phyloP scores from a whole-genome alignment of 1,140 invertebrate species.

The Plodia interpunctella region DNA sequence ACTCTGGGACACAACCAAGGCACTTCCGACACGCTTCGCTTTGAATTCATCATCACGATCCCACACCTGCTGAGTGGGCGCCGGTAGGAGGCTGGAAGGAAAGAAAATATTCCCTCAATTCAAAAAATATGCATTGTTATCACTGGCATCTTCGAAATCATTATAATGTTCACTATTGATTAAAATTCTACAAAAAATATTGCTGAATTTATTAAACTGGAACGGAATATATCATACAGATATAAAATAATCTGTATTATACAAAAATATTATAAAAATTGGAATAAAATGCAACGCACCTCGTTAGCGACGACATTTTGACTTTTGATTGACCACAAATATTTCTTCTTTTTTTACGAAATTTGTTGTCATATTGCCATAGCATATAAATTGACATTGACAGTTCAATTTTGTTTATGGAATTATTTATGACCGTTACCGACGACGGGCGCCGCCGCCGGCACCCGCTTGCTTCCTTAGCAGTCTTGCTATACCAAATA shows the following conservation, averaged over 20 bases:
- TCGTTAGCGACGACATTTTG: slow-evolving; percentile 69
- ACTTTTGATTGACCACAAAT: neutral
- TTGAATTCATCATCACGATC: slow-evolving; percentile 92
- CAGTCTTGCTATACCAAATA: too few relatives aligned
- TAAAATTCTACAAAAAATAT: neutral
- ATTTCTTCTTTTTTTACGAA: too few relatives aligned
- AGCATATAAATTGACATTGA: too few relatives aligned
- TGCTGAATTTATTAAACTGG: too few relatives aligned
- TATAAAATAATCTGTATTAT: slow-evolving; percentile 12
- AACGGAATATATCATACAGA: neutral
- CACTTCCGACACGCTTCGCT: slow-evolving; percentile 81
- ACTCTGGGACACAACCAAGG: slow-evolving; percentile 88
- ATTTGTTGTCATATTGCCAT: too few relatives aligned
- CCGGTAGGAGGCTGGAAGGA: slow-evolving; percentile 84
- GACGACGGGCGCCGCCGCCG: too few relatives aligned
- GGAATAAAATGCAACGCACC: slow-evolving; percentile 43
- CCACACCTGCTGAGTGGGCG: slow-evolving; percentile 90
- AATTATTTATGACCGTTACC: too few relatives aligned
- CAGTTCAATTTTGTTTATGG: too few relatives aligned
- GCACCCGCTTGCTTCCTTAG: too few relatives aligned
- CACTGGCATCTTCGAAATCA: neutral
- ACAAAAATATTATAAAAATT: slow-evolving; percentile 21
- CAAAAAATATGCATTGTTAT: too few relatives aligned
- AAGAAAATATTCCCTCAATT: neutral
- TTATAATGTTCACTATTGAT: neutral